phyloP scores from a whole-genome alignment of 2,797 vertebrate genomes.

The Typhlichthys eigenmanni region DNA sequence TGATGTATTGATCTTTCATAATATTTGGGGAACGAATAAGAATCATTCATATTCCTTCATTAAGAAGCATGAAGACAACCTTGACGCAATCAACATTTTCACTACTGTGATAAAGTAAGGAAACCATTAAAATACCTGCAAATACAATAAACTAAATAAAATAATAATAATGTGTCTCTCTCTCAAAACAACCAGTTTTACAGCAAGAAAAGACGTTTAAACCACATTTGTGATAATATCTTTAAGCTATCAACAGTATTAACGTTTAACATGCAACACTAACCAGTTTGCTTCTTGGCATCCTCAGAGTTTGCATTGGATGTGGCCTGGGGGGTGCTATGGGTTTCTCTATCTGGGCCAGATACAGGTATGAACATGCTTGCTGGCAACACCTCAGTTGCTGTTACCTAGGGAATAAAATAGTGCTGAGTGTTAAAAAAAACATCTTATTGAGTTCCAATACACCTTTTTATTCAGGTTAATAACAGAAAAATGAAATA shows the following conservation, averaged over 20 bases:
- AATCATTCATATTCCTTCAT: conserved; percentile 17
- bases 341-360: conserved; percentile 84
- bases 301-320: conserved; percentile 81
- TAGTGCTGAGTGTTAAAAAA: conserved; percentile 41
- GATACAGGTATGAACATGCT: conserved; percentile 94
- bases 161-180: background rate
- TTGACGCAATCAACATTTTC: conserved; percentile 14
- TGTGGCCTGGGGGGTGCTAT: conserved; percentile 64
- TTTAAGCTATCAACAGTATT: background rate
- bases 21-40: conserved; percentile 10
- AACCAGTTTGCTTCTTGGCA: conserved; percentile 86
- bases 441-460: conserved; percentile 4
- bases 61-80: conserved; percentile 10
- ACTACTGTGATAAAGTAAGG: conserved; percentile 11
- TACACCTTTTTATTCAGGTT: conserved; percentile 14
- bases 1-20: conserved; percentile 19
- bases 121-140: conserved; percentile 5
- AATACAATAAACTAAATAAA: background rate
- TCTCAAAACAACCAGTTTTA: too few relatives aligned
- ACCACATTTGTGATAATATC: background rate
- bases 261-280: conserved; percentile 58
- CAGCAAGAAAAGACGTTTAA: background rate
- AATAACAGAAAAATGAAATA: conserved; percentile 13
- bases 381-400: conserved; percentile 93
- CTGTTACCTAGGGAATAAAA: conserved; percentile 86